Percentiles rank a stretch among this genome's conserved stretches.
These are phyloP conservation scores for Oostethus manadensis DNA, from an alignment of 2,113 vertebrate genomes.

Conservation along the genomic window DNA sequence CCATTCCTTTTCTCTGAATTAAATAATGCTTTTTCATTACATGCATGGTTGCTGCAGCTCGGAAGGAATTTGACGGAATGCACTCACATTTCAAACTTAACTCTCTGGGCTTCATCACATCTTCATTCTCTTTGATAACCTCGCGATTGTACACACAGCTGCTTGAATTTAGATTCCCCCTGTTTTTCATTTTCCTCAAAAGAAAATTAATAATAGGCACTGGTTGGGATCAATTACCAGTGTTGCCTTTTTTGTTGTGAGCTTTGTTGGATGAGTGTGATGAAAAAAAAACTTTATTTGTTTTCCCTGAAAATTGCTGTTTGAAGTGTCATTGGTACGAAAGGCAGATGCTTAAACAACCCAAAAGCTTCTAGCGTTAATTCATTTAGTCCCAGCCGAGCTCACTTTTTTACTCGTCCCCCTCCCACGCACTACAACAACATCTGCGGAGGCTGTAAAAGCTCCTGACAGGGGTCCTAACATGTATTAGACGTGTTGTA, in stretches of 20 bases:
- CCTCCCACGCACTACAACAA: neutral
- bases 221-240: slow-evolving; percentile 28
- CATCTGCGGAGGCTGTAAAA: neutral
- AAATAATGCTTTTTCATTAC: slow-evolving; percentile 71
- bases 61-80: slow-evolving; percentile 60
- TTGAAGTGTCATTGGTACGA: slow-evolving; percentile 43
- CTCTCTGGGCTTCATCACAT: slow-evolving; percentile 37
- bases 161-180: slow-evolving; percentile 43
- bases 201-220: slow-evolving; percentile 1
- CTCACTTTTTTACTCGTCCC: neutral
- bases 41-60: slow-evolving; percentile 16
- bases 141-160: slow-evolving; percentile 23
- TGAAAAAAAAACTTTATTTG: slow-evolving; percentile 43
- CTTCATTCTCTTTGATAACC: slow-evolving; percentile 46
- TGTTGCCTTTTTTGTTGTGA: slow-evolving; percentile 20
- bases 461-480: neutral
- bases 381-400: slow-evolving; percentile 11
- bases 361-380: slow-evolving; percentile 10
- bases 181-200: slow-evolving; percentile 31
- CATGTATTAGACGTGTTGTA: neutral
- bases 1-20: slow-evolving; percentile 43
- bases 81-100: slow-evolving; percentile 38
- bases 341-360: slow-evolving; percentile 21
- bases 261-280: slow-evolving; percentile 20
- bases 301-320: slow-evolving; percentile 41